Evolutionary conservation across 2,888 invertebrate species (phyloP).

Genomic region (Netelia melanura): DNA sequence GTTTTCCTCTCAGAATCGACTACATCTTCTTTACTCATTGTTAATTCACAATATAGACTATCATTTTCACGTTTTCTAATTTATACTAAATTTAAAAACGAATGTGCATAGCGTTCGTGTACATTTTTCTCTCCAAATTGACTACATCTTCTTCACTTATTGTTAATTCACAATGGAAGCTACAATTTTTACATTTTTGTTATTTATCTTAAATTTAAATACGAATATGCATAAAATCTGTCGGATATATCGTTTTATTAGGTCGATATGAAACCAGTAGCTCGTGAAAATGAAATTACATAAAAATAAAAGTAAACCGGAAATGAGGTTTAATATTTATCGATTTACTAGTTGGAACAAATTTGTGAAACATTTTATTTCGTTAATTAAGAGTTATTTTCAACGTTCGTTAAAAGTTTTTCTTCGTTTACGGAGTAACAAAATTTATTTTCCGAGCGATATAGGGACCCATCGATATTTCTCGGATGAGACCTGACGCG

Average conservation of each 20-base stretch:
- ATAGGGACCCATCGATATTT: constrained; percentile 50
- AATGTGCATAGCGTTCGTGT: not conserved
- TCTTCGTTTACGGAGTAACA: not conserved
- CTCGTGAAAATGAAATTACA: not conserved
- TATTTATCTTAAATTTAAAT: not conserved
- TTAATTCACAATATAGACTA: no score
- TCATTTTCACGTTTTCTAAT: not conserved
- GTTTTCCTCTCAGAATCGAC: not conserved
- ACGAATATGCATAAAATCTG: not conserved
- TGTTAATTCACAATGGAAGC: no score
- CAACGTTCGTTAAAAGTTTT: not conserved
- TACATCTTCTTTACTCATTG: no score
- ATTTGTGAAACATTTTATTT: not conserved
- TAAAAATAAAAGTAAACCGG: no score
- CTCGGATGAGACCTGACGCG: constrained; percentile 68
- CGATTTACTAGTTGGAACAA: not conserved
- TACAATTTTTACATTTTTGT: not conserved
- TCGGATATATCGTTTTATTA: not conserved
- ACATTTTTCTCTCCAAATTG: not conserved
- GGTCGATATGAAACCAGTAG: not conserved
- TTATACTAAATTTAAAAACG: not conserved
- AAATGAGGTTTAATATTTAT: not conserved
- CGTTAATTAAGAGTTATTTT: constrained; percentile 3
- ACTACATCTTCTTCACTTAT: no score
- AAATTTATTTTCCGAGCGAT: constrained; percentile 19